A percentile compares a stretch with the other conserved stretches of the same genome.
These are phyloP conservation scores for Cephus cinctus DNA, from an alignment of 1,140 invertebrate species.

Conservation along the genomic window DNA sequence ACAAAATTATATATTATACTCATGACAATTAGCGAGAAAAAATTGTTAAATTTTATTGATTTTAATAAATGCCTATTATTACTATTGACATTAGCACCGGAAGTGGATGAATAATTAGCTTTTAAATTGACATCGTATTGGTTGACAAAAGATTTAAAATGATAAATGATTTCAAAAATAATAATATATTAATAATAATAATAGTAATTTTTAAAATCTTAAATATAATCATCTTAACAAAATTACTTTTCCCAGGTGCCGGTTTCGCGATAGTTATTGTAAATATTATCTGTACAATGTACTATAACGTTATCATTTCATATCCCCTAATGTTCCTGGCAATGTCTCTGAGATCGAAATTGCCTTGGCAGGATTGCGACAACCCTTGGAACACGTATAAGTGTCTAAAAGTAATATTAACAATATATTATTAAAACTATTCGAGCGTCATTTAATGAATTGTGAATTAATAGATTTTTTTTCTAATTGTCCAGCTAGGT, in stretches of 20 bases:
- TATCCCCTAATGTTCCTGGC: conserved; percentile 87
- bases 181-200: too few relatives aligned
- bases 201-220: too few relatives aligned
- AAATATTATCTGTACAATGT: conserved; percentile 86
- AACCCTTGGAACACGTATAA: conserved; percentile 85
- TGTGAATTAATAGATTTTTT: not conserved
- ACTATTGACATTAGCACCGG: conserved; percentile 6
- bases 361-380: conserved; percentile 86
- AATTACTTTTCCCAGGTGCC: conserved; percentile 74
- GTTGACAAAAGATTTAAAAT: too few relatives aligned
- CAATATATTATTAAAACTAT: too few relatives aligned
- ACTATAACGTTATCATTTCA: conserved; percentile 91
- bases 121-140: too few relatives aligned
- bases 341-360: conserved; percentile 65
- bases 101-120: too few relatives aligned
- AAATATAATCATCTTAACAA: too few relatives aligned
- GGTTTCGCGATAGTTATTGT: conserved; percentile 82
- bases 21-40: conserved; percentile 16
- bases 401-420: conserved; percentile 61
- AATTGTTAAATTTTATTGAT: conserved; percentile 9
- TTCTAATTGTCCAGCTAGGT: conserved; percentile 29
- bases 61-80: conserved; percentile 12
- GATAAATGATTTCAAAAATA: too few relatives aligned
- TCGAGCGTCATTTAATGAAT: conserved; percentile 15
- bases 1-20: conserved; percentile 4